Percentiles rank a stretch among this genome's conserved stretches.
Conservation (phyloP, 1,140 invertebrate genomes). For the Zaprionus nigranus region DNA sequence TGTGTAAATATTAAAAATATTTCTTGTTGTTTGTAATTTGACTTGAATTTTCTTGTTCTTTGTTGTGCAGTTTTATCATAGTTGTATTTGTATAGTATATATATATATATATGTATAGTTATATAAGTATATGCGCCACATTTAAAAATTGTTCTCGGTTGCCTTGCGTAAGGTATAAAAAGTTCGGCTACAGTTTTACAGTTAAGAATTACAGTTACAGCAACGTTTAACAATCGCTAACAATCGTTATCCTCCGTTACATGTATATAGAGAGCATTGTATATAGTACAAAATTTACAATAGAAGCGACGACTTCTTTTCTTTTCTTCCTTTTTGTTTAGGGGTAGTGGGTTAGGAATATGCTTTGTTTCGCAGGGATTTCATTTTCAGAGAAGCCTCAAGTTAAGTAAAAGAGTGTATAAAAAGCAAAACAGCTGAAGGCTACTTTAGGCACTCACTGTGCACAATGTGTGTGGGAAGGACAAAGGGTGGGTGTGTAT, state of each 20-base stretch:
- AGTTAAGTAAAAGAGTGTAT: slow-evolving; percentile 54
- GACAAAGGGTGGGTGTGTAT: background rate
- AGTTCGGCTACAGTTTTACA: slow-evolving; percentile 69
- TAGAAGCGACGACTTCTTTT: slow-evolving; percentile 65
- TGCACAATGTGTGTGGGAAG: slow-evolving; percentile 42
- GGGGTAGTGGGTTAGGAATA: background rate
- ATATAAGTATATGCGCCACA: slow-evolving; percentile 22
- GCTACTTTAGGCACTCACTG: slow-evolving; percentile 52
- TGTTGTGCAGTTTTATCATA: slow-evolving; percentile 31
- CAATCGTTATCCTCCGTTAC: slow-evolving; percentile 29
- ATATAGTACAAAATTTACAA: slow-evolving; percentile 83
- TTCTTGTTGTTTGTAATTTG: slow-evolving; percentile 61
- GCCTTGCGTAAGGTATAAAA: slow-evolving; percentile 77
- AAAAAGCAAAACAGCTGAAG: slow-evolving; percentile 73
- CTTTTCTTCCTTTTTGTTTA: background rate
- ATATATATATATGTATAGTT: slow-evolving; percentile 21
- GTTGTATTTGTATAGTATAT: slow-evolving; percentile 22
- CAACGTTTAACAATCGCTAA: slow-evolving; percentile 47
- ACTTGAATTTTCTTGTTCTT: slow-evolving; percentile 59
- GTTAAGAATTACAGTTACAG: slow-evolving; percentile 65
- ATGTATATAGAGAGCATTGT: slow-evolving; percentile 60
- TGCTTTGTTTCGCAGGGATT: background rate
- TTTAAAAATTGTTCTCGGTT: slow-evolving; percentile 53
- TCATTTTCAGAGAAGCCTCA: slow-evolving; percentile 45
- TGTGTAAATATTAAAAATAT: slow-evolving; percentile 76